phyloP scores from a whole-genome alignment of 1,140 invertebrate species.

The Oscheius sp. region DNA sequence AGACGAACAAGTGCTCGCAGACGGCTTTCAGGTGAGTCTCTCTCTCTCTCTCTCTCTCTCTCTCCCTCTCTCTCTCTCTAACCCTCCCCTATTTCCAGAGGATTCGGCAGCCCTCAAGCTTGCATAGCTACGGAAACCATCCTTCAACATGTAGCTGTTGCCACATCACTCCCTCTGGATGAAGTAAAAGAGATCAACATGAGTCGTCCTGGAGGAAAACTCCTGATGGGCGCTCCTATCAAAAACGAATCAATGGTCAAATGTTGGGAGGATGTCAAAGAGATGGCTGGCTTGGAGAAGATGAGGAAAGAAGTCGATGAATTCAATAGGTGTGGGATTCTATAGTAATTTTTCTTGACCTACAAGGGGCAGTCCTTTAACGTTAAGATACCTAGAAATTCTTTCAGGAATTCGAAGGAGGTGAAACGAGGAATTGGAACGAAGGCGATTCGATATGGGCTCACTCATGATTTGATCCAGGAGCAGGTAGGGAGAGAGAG shows the following conservation, averaged over 20 bases:
- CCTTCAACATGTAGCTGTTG: constrained; percentile 59
- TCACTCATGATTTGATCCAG: constrained; percentile 76
- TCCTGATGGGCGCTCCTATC: constrained; percentile 1
- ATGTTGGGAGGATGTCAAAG: constrained; percentile 78
- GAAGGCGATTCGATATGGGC: constrained; percentile 81
- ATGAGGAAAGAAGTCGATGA: constrained; percentile 67
- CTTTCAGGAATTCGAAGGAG: constrained; percentile 72
- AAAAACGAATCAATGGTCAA: constrained; percentile 62
- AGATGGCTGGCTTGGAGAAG: constrained; percentile 70
- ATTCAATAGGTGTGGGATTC: constrained; percentile 75
- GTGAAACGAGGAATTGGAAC: constrained; percentile 80
- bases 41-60: no score
- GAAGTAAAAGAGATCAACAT: constrained; percentile 37
- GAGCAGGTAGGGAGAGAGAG: no score
- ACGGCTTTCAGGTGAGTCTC: constrained; percentile 60
- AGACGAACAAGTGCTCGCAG: constrained; percentile 63
- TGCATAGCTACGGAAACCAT: constrained; percentile 59
- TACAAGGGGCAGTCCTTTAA: no score
- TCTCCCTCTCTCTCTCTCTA: no score
- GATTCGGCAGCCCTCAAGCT: constrained; percentile 63
- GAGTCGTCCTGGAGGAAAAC: constrained; percentile 8
- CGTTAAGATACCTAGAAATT: no score
- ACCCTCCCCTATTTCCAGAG: constrained; percentile 47
- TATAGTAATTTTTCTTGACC: no score
- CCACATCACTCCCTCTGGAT: constrained; percentile 22